Evolutionary conservation across 2,113 vertebrate genomes (phyloP).

Genomic region (Montifringilla adamsi): DNA sequence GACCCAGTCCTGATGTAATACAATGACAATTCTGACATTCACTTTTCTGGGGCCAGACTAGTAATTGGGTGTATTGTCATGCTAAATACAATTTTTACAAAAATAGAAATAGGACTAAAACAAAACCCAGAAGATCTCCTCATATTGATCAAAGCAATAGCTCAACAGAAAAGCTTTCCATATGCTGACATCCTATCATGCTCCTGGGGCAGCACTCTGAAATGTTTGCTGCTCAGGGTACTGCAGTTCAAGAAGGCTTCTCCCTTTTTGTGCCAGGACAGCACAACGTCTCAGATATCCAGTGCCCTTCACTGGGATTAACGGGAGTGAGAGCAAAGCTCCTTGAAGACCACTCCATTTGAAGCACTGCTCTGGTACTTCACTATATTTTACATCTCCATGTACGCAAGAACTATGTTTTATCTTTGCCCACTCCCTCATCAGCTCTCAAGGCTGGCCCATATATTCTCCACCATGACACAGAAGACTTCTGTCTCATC

Average conservation of each 20-base stretch:
- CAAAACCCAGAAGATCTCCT: neutral
- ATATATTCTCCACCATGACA: neutral
- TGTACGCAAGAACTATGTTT: accelerated
- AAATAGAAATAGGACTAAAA: neutral
- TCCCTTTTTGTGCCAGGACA: neutral
- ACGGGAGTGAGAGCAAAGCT: neutral
- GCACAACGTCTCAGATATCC: accelerated
- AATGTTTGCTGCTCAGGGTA: neutral
- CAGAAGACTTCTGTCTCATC: neutral
- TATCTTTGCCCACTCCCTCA: neutral
- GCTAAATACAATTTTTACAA: neutral
- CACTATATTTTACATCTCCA: neutral
- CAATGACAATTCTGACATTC: neutral
- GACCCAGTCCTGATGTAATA: neutral
- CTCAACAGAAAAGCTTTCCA: neutral
- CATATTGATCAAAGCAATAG: neutral
- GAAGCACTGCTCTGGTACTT: neutral
- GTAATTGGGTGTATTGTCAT: neutral
- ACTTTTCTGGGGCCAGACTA: neutral
- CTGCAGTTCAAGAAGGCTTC: neutral
- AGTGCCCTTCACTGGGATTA: neutral
- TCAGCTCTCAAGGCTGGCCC: neutral
- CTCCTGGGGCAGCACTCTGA: neutral
- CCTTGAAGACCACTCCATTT: neutral
- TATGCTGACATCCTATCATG: neutral